phyloP scores from a whole-genome alignment of 2,888 invertebrate genomes.

The Heliconius charithonia region DNA sequence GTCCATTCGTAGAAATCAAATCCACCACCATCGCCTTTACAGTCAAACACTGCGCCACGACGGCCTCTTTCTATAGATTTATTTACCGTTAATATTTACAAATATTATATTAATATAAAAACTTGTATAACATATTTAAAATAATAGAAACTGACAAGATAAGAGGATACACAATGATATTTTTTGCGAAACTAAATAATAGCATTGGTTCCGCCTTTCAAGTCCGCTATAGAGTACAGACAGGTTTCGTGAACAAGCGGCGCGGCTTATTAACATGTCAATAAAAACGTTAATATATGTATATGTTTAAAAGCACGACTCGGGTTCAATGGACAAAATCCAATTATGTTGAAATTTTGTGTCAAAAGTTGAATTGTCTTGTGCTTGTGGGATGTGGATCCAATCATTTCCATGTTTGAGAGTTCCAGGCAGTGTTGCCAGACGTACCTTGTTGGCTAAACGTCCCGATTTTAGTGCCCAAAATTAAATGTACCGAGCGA shows the following conservation, averaged over 20 bases:
- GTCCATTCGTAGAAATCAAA: too few relatives aligned
- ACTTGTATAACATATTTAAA: neutral
- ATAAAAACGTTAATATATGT: constrained; percentile 4
- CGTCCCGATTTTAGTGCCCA: too few relatives aligned
- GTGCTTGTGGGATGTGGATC: too few relatives aligned
- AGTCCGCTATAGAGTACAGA: neutral
- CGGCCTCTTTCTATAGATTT: too few relatives aligned
- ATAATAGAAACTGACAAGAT: neutral
- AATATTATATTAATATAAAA: too few relatives aligned
- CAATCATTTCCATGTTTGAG: too few relatives aligned
- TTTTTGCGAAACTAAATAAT: neutral
- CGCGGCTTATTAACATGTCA: neutral
- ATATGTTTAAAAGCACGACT: neutral
- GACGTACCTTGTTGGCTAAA: too few relatives aligned
- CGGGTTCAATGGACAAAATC: constrained; percentile 4
- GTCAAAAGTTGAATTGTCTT: neutral
- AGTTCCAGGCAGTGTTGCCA: too few relatives aligned
- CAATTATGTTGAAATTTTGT: neutral
- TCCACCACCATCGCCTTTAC: too few relatives aligned
- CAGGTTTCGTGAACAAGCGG: neutral
- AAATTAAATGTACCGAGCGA: too few relatives aligned
- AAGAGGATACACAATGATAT: neutral
- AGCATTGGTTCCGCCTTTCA: neutral
- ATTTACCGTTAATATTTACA: too few relatives aligned
- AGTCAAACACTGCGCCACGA: too few relatives aligned